phyloP scores from a whole-genome alignment of 2,888 invertebrate genomes.

The Nasonovia ribisnigri region DNA sequence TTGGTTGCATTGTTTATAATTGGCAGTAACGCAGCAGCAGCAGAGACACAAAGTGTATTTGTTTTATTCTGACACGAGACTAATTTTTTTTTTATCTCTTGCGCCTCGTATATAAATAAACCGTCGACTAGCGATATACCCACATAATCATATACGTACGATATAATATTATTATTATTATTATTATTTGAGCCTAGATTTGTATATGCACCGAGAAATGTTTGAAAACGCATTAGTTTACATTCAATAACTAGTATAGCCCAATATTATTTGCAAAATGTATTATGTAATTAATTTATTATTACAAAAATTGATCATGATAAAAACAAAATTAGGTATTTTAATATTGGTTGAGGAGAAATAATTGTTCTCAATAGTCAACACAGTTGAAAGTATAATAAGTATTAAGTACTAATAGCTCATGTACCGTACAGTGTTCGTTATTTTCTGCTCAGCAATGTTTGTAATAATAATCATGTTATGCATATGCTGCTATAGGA shows the following conservation, averaged over 20 bases:
- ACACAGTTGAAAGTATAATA: background rate
- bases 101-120: background rate
- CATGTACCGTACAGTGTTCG: background rate
- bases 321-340: background rate
- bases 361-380: background rate
- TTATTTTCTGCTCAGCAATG: background rate
- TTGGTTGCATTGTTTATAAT: conserved; percentile 61
- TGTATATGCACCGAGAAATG: background rate
- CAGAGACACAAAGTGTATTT: background rate
- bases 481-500: background rate
- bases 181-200: background rate
- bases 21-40: conserved; percentile 21
- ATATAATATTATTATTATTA: background rate
- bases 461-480: background rate
- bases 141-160: background rate
- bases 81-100: conserved; percentile 21
- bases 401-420: background rate
- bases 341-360: background rate
- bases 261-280: background rate
- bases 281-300: background rate
- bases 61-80: conserved; percentile 28
- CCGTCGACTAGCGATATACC: background rate
- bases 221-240: background rate
- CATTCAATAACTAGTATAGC: too few relatives aligned
- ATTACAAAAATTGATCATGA: background rate